A percentile compares a stretch with the other conserved stretches of the same genome.
These are phyloP conservation scores for Clarias pachynema DNA, from an alignment of 2,797 vertebrate species.

Conservation along the genomic window DNA sequence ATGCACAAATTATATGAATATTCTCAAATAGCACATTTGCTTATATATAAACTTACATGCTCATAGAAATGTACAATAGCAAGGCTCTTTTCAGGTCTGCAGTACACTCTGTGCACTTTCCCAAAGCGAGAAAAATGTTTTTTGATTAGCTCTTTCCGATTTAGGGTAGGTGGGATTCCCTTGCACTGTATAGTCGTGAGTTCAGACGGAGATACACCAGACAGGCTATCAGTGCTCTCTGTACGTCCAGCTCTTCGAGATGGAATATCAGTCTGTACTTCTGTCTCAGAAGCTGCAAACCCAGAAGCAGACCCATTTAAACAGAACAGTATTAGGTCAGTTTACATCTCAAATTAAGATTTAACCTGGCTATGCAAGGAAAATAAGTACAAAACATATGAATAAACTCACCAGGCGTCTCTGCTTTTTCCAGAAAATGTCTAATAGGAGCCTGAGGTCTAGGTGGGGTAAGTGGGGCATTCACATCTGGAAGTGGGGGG, in stretches of 20 bases:
- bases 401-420: conserved; percentile 61
- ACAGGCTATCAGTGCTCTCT: conserved; percentile 77
- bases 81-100: conserved; percentile 76
- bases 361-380: neutral
- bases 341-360: neutral
- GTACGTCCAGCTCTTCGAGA: conserved; percentile 64
- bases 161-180: conserved; percentile 81
- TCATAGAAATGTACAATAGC: conserved; percentile 85
- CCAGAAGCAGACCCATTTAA: neutral
- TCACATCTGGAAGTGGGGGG: conserved; percentile 32
- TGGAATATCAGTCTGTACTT: conserved; percentile 3
- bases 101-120: conserved; percentile 79
- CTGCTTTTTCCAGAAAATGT: conserved; percentile 66
- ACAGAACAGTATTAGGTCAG: conserved; percentile 30
- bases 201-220: conserved; percentile 69
- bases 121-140: conserved; percentile 85
- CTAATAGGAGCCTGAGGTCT: conserved; percentile 50
- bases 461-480: conserved; percentile 47
- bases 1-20: neutral
- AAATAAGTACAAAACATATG: neutral
- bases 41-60: conserved; percentile 78
- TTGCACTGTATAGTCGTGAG: conserved; percentile 80
- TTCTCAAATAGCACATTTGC: neutral
- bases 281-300: conserved; percentile 30
- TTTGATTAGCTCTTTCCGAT: conserved; percentile 77